Conservation (phyloP, 2,113 vertebrate species). For the Sula dactylatra region DNA sequence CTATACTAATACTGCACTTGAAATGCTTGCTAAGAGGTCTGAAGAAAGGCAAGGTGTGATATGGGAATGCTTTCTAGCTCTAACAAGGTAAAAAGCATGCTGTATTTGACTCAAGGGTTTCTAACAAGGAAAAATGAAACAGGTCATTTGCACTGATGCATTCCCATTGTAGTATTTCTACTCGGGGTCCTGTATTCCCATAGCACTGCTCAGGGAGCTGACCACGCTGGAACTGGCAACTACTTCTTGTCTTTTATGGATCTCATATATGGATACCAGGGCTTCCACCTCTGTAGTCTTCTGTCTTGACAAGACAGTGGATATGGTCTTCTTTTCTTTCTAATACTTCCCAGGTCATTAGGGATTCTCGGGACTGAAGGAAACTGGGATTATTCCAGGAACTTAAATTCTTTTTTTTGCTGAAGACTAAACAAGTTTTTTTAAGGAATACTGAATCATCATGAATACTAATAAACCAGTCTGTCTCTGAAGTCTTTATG, state of each 20-base stretch:
- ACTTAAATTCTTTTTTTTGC: neutral
- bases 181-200: neutral
- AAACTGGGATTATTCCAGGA: neutral
- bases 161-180: neutral
- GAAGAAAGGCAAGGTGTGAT: neutral
- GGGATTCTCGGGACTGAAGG: neutral
- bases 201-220: fast-evolving
- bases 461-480: neutral
- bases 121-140: neutral
- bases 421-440: neutral
- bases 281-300: neutral
- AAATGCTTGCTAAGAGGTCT: neutral
- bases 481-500: neutral
- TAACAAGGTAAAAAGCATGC: fast-evolving
- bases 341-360: neutral
- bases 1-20: neutral
- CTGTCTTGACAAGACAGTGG: neutral
- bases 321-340: neutral
- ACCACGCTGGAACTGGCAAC: neutral
- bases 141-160: neutral
- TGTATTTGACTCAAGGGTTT: neutral
- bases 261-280: neutral
- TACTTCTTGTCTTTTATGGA: neutral
- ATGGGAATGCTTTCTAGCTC: neutral
- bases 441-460: neutral